These are phyloP conservation scores for Enteromius anoplus DNA, from an alignment of 2,797 vertebrate genomes.

Conservation along the genomic window DNA sequence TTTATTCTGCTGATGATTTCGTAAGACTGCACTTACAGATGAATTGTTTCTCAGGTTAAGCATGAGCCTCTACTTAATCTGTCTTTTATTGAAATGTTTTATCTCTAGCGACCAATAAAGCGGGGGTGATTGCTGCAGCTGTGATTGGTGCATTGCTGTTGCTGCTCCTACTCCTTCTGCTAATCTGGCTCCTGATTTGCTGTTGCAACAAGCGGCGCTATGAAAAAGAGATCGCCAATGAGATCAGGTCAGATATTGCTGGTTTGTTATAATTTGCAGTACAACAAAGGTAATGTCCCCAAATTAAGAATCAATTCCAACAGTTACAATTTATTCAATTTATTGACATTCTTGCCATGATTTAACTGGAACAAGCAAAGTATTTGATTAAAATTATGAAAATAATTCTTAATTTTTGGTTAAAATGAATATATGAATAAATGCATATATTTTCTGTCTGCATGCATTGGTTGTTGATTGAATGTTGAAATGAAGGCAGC, in stretches of 20 bases:
- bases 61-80: not conserved
- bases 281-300: not conserved
- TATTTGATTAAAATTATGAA: not conserved
- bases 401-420: not conserved
- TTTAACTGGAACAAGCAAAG: not conserved
- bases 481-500: not conserved
- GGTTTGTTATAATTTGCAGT: not conserved
- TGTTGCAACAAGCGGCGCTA: conserved; percentile 84
- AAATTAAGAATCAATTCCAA: not conserved
- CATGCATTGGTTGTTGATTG: not conserved
- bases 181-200: conserved; percentile 86
- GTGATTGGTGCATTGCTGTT: conserved; percentile 86
- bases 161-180: conserved; percentile 82
- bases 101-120: conserved; percentile 74
- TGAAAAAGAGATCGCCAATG: conserved; percentile 81
- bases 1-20: not conserved
- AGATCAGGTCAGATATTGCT: conserved; percentile 76
- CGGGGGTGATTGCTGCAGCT: conserved; percentile 84
- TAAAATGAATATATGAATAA: not conserved
- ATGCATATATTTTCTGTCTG: not conserved
- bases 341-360: not conserved
- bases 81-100: conserved; percentile 37
- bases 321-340: not conserved
- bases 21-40: not conserved
- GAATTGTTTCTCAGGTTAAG: not conserved